phyloP scores from a whole-genome alignment of 2,888 invertebrate genomes.

The Leptinotarsa haldemani region DNA sequence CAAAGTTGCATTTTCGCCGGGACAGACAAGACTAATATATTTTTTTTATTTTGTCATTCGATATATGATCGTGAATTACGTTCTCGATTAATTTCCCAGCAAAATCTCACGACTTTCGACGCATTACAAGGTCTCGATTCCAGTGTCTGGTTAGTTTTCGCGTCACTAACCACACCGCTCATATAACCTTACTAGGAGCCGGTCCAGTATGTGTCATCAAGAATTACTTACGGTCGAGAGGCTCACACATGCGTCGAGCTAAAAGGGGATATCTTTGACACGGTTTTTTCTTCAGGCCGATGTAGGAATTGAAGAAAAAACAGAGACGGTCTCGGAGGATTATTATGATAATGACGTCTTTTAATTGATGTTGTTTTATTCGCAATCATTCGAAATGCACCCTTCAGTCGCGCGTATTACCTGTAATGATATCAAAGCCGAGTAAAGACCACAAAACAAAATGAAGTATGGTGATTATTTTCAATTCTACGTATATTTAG shows the following conservation, averaged over 20 bases:
- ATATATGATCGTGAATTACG: not conserved
- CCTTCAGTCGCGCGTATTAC: too few species aligned
- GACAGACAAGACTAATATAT: too few species aligned
- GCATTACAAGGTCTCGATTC: conserved; percentile 42
- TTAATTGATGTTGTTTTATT: too few species aligned
- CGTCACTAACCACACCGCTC: conserved; percentile 38
- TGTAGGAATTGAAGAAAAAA: not conserved
- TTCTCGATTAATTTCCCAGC: conserved; percentile 5
- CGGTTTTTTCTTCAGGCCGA: not conserved
- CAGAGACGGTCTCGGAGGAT: not conserved
- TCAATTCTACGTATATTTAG: too few species aligned
- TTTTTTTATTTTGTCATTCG: too few species aligned
- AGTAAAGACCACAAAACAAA: too few species aligned
- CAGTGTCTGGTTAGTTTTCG: conserved; percentile 40
- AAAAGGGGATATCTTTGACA: conserved; percentile 21
- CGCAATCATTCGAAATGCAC: too few species aligned
- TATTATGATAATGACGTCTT: too few species aligned
- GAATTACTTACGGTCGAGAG: conserved; percentile 37
- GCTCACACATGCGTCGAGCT: not conserved
- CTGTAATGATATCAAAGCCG: too few species aligned
- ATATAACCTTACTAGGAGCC: conserved; percentile 34
- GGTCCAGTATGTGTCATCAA: conserved; percentile 37
- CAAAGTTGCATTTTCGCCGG: too few species aligned
- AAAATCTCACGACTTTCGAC: conserved; percentile 29
- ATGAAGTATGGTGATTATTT: too few species aligned